These are phyloP conservation scores for Drosophila robusta DNA, from an alignment of 2,888 invertebrate species.

Conservation along the genomic window DNA sequence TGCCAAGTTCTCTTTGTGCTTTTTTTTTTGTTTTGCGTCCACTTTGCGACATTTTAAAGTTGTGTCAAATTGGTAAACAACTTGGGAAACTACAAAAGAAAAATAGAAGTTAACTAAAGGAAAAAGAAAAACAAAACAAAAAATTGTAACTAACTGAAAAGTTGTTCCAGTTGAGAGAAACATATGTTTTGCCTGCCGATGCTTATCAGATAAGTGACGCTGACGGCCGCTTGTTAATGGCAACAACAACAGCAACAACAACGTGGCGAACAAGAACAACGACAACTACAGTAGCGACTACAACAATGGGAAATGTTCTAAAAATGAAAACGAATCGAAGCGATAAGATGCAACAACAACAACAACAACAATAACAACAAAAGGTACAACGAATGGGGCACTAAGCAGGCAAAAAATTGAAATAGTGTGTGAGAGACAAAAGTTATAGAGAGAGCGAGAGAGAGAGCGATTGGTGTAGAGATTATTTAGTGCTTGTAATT, in stretches of 20 bases:
- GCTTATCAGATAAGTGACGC: slow-evolving; percentile 71
- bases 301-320: slow-evolving; percentile 60
- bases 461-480: slow-evolving; percentile 5
- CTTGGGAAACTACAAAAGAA: slow-evolving; percentile 13
- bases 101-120: neutral
- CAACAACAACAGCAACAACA: slow-evolving; percentile 7
- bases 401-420: slow-evolving; percentile 13
- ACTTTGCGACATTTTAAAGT: slow-evolving; percentile 16
- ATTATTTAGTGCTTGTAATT: slow-evolving; percentile 28
- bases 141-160: slow-evolving; percentile 24
- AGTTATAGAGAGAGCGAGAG: neutral
- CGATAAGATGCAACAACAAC: slow-evolving; percentile 60
- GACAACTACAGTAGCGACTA: slow-evolving; percentile 15
- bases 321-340: slow-evolving; percentile 60
- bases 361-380: slow-evolving; percentile 11
- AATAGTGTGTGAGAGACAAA: neutral
- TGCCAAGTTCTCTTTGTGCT: slow-evolving; percentile 9
- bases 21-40: slow-evolving; percentile 8
- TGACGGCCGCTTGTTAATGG: slow-evolving; percentile 22
- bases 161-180: slow-evolving; percentile 52
- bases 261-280: neutral
- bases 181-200: slow-evolving; percentile 67
- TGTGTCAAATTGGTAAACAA: slow-evolving; percentile 23
- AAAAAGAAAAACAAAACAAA: neutral
- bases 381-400: slow-evolving; percentile 8